phyloP scores from a whole-genome alignment of 2,888 invertebrate genomes.

The Perizoma affinitatum region DNA sequence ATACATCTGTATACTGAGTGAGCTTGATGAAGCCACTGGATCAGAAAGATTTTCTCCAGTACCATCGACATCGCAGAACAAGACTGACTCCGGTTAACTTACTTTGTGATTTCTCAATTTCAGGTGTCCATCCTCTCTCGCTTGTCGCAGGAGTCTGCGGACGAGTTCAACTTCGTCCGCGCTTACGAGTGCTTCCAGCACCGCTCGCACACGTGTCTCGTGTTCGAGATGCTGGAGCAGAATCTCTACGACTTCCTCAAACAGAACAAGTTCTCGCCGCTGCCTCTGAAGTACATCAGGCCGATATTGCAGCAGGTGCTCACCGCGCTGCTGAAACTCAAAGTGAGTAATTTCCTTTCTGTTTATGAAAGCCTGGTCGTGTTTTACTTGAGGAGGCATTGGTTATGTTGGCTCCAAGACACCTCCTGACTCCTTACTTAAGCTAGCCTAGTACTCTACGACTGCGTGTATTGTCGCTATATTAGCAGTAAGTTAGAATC shows the following conservation, averaged over 20 bases:
- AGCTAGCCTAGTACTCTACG: conserved; percentile 9
- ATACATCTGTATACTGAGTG: too few relatives aligned
- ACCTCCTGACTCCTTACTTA: not conserved
- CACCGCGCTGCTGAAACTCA: conserved; percentile 93
- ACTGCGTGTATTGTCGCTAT: too few relatives aligned
- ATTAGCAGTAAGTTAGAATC: too few relatives aligned
- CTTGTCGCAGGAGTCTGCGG: conserved; percentile 98
- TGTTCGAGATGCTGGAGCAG: conserved; percentile 99
- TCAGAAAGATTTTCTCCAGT: too few relatives aligned
- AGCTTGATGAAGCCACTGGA: too few relatives aligned
- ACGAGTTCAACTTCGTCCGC: conserved; percentile 99
- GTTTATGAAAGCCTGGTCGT: conserved; percentile 6
- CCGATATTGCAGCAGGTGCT: conserved; percentile 99
- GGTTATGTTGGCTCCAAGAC: too few relatives aligned
- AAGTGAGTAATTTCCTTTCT: conserved; percentile 80
- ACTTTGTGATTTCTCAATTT: conserved; percentile 28
- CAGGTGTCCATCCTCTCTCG: conserved; percentile 95
- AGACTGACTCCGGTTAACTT: not conserved
- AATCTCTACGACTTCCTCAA: conserved; percentile 99
- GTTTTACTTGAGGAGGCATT: too few relatives aligned
- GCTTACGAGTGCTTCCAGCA: conserved; percentile 99
- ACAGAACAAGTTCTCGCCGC: conserved; percentile 99
- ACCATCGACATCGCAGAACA: too few relatives aligned
- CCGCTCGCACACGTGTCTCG: conserved; percentile 99
- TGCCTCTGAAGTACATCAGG: conserved; percentile 98